Percentiles rank a stretch among this genome's conserved stretches.
Conservation (phyloP, 30 jellyfish, hydroid and myxozoan genomes). For the Cassiopea andromeda region DNA sequence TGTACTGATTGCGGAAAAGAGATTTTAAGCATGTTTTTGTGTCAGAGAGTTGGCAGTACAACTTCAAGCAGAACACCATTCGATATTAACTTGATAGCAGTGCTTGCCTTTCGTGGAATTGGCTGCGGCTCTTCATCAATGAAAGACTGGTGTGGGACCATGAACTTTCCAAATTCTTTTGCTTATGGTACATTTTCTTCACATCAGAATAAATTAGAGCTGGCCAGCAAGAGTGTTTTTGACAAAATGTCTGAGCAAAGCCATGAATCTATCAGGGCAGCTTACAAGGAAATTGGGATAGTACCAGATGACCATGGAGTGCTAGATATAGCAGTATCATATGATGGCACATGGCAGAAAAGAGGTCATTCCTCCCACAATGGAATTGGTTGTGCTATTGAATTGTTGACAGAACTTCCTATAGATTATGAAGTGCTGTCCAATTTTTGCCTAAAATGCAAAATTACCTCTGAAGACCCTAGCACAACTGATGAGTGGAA, state of each 20-base stretch:
- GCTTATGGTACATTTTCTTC: background rate
- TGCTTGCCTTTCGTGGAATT: background rate
- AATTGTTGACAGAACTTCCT: slow-evolving; percentile 13
- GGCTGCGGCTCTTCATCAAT: background rate
- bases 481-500: slow-evolving; percentile 9
- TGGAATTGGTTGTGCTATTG: slow-evolving; percentile 64
- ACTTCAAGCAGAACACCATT: background rate
- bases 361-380: slow-evolving; percentile 60
- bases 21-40: background rate
- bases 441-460: slow-evolving; percentile 23
- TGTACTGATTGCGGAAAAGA: background rate
- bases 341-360: slow-evolving; percentile 62
- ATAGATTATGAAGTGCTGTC: slow-evolving; percentile 48
- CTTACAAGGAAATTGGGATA: slow-evolving; percentile 4
- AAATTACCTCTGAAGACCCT: background rate
- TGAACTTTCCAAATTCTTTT: background rate
- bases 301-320: background rate
- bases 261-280: background rate
- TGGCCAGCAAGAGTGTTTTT: background rate
- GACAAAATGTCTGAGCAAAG: background rate
- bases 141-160: background rate
- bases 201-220: background rate
- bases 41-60: background rate
- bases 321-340: slow-evolving; percentile 51
- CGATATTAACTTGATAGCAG: background rate